Conservation (phyloP, 2,797 vertebrate genomes). For the Falco cherrug region DNA sequence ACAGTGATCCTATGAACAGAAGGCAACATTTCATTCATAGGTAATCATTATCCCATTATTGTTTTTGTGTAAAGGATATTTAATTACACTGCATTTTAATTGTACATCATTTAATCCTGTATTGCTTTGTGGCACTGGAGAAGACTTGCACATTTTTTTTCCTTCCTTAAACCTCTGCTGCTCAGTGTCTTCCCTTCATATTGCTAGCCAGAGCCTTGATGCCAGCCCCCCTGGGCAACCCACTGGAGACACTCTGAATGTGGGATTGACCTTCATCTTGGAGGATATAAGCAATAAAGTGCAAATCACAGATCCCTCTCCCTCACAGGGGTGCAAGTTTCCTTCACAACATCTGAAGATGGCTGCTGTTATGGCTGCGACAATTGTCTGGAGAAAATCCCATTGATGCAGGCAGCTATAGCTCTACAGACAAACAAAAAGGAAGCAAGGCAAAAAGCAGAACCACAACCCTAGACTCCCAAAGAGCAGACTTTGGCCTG, state of each 20-base stretch:
- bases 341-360: not conserved
- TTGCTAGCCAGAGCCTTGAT: not conserved
- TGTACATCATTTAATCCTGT: not conserved
- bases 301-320: not conserved
- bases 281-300: not conserved
- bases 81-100: not conserved
- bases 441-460: not conserved
- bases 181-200: not conserved
- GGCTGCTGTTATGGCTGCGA: not conserved
- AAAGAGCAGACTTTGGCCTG: not conserved
- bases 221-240: not conserved
- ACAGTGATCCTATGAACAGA: not conserved
- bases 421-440: not conserved
- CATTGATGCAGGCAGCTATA: not conserved
- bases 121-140: not conserved
- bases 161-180: not conserved
- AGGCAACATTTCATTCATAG: not conserved
- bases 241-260: not conserved
- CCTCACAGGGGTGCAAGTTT: not conserved
- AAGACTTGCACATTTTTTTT: not conserved
- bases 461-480: not conserved
- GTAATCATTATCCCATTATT: not conserved
- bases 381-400: not conserved
- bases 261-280: not conserved
- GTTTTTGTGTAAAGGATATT: not conserved